A percentile compares a stretch with the other conserved stretches of the same genome.
These are phyloP conservation scores for Pogonocherus hispidulus DNA, from an alignment of 2,888 invertebrate genomes.

Conservation along the genomic window DNA sequence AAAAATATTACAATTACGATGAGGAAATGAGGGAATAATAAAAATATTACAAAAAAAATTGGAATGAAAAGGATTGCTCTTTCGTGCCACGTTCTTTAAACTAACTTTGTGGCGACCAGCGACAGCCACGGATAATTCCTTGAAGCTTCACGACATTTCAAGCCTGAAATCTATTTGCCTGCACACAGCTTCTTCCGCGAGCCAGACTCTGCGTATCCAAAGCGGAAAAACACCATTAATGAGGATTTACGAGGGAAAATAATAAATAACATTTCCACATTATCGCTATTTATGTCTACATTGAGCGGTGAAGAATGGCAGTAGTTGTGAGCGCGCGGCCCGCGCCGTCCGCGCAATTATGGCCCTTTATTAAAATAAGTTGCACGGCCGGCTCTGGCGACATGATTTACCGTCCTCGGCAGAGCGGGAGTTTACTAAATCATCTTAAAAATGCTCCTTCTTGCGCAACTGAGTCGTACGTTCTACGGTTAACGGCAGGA, in stretches of 20 bases:
- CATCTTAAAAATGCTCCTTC: slow-evolving; percentile 25
- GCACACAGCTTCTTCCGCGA: background rate
- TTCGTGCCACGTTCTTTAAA: too few species aligned
- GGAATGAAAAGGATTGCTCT: too few species aligned
- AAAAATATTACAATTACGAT: too few species aligned
- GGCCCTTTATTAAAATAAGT: slow-evolving; percentile 40
- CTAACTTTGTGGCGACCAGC: too few species aligned
- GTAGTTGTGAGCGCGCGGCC: slow-evolving; percentile 30
- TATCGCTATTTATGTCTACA: slow-evolving; percentile 34
- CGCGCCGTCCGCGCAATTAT: slow-evolving; percentile 36
- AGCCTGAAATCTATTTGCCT: background rate
- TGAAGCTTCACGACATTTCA: background rate
- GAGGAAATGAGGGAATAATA: too few species aligned
- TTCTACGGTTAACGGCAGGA: background rate
- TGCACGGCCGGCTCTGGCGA: slow-evolving; percentile 18
- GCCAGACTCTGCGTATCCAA: background rate
- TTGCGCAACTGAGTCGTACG: background rate
- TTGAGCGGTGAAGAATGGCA: slow-evolving; percentile 35
- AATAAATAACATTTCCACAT: slow-evolving; percentile 34
- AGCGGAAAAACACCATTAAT: slow-evolving; percentile 28
- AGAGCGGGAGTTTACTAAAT: slow-evolving; percentile 17
- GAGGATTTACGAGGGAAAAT: slow-evolving; percentile 36
- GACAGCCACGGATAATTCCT: too few species aligned
- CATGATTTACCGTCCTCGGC: slow-evolving; percentile 25
- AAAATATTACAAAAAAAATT: too few species aligned